Conservation (phyloP, 2,888 invertebrate species). For the Sericinus montela region DNA sequence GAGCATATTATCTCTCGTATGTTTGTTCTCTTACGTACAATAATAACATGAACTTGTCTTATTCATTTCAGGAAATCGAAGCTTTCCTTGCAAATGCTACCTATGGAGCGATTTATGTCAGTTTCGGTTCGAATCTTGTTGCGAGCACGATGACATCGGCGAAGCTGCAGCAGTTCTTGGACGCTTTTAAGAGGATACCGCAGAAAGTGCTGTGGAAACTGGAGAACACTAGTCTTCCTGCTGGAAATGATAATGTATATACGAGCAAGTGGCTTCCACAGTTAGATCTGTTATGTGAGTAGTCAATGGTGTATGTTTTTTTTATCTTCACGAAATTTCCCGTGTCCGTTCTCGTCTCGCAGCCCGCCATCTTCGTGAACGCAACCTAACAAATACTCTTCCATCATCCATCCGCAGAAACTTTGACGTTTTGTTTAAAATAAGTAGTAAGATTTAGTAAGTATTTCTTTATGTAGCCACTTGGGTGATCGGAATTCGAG, state of each 20-base stretch:
- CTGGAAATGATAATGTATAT: conserved; percentile 79
- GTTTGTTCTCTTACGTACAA: too few species aligned
- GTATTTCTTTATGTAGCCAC: too few species aligned
- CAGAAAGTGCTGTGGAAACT: conserved; percentile 87
- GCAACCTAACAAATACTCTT: too few species aligned
- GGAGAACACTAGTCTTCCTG: conserved; percentile 79
- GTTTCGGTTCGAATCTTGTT: conserved; percentile 86
- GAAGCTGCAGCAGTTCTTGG: conserved; percentile 77
- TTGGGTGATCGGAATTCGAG: too few species aligned
- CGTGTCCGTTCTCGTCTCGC: too few species aligned
- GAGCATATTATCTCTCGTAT: too few species aligned
- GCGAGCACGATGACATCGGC: conserved; percentile 79
- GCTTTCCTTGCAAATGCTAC: conserved; percentile 79
- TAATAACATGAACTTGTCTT: neutral
- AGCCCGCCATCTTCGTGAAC: too few species aligned
- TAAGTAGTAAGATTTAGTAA: too few species aligned
- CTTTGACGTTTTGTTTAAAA: too few species aligned
- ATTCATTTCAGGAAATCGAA: conserved; percentile 71
- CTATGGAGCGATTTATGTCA: conserved; percentile 84
- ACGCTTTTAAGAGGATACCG: conserved; percentile 80
- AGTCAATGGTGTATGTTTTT: too few species aligned
- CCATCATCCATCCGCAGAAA: too few species aligned
- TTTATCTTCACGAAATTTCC: too few species aligned
- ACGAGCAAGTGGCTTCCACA: conserved; percentile 83
- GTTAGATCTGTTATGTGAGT: conserved; percentile 83